phyloP scores from a whole-genome alignment of 2,113 vertebrate genomes.

The Thunnus maccoyii region DNA sequence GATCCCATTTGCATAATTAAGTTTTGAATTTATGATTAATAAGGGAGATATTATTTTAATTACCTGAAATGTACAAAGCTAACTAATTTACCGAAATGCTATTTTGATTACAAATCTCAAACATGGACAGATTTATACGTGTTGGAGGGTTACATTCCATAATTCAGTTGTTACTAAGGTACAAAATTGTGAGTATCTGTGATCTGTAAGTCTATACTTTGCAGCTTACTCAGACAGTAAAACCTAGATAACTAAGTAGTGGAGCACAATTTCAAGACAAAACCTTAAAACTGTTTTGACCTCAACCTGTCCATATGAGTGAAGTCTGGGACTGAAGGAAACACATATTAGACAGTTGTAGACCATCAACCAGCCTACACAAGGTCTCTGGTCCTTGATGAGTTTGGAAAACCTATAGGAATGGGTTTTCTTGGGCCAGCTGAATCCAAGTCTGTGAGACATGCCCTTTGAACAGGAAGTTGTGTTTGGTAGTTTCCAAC shows the following conservation, averaged over 20 bases:
- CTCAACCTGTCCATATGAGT: no score
- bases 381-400: no score
- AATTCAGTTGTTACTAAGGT: neutral
- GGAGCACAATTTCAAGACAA: no score
- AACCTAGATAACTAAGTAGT: no score
- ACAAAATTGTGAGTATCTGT: neutral
- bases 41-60: neutral
- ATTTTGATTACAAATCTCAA: neutral
- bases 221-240: no score
- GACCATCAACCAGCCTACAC: no score
- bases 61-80: neutral
- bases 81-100: slow-evolving; percentile 3
- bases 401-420: neutral
- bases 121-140: neutral
- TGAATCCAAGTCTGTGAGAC: neutral
- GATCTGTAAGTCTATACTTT: neutral
- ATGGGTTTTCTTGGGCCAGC: neutral
- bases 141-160: neutral
- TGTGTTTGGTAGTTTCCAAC: neutral
- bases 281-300: no score
- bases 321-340: no score
- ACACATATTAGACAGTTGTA: no score
- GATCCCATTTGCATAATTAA: slow-evolving; percentile 28
- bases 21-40: slow-evolving; percentile 28
- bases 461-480: neutral